Evolutionary conservation across 2,888 invertebrate species (phyloP).

Genomic region (Tetheella fluctuosa): DNA sequence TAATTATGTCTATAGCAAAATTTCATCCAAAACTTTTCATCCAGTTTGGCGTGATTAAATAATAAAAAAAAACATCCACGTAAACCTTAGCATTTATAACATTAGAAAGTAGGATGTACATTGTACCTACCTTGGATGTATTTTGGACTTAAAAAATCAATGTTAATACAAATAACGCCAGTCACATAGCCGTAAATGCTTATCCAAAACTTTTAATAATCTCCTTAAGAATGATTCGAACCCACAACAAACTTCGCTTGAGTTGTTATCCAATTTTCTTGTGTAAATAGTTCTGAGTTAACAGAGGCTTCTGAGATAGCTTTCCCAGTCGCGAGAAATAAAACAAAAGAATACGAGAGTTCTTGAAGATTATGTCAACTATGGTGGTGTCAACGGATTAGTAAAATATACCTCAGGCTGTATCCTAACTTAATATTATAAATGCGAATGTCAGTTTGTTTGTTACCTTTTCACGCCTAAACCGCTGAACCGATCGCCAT

Average conservation of each 20-base stretch:
- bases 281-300: slow-evolving; percentile 3
- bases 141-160: no score
- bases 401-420: neutral
- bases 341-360: neutral
- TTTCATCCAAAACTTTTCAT: no score
- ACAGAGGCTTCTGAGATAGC: slow-evolving; percentile 8
- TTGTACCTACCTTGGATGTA: no score
- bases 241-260: slow-evolving; percentile 6
- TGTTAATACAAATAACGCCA: neutral
- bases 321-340: slow-evolving; percentile 1
- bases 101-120: no score
- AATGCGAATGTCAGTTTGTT: no score
- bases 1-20: no score
- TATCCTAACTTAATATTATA: neutral
- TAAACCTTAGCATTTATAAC: no score
- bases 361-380: neutral
- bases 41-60: no score
- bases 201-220: neutral
- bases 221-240: neutral
- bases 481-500: no score
- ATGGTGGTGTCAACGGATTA: neutral
- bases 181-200: neutral
- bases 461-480: no score
- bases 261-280: slow-evolving; percentile 9
- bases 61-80: no score